Evolutionary conservation across 2,113 vertebrate species (phyloP), one percentile per base, ranked within the genome.

Genomic region (Zosterops hypoxanthus): DNA sequence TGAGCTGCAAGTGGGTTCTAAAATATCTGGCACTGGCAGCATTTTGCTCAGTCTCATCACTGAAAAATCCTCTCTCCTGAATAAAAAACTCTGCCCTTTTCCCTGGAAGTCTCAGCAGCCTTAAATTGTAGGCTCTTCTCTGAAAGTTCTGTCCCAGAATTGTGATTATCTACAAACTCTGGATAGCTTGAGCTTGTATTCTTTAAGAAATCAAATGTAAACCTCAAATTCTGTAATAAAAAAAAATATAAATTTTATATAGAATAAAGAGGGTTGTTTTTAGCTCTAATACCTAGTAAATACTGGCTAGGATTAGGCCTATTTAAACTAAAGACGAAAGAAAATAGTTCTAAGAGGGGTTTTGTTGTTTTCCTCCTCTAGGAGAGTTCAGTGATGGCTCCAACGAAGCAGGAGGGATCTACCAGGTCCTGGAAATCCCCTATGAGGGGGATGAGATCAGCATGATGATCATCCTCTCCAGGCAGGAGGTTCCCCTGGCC

Each of bases 371-470:
- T 53, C 94, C 26, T 71, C 33, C 85, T 97, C 22, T 75, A 99
- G 99, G 99, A n/a, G 99, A 99, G 96, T 99, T 99, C 97, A 99
- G 99, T 55, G 99, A 99, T 71, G 99, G 99, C 69, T 99, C 99
- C 64, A 98, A 99, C 52, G 99, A 99, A 96, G 99, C 99, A 13
- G 99, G 99, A 3, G 99, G 99, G 12, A 98, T 99, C 90, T 99
- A 99, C 95, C 99, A 99, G 98, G 99, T 99, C 25, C 91, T 99
- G 90, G 99, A 99, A 98, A 99, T 99, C 94, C 99, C 99, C 0
- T 99, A 99, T 19, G 99, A 99, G 78, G 99, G 99, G 21, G 99
- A 99, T 59, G 98, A 99, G 86, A 98, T 99, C 79, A 99, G 99
- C 94, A 99, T 99, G 99, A 98, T 99, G 98, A 98, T 99, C 0